These are phyloP conservation scores for Julus scandinavius DNA, from an alignment of 2,888 invertebrate genomes.

Conservation along the genomic window DNA sequence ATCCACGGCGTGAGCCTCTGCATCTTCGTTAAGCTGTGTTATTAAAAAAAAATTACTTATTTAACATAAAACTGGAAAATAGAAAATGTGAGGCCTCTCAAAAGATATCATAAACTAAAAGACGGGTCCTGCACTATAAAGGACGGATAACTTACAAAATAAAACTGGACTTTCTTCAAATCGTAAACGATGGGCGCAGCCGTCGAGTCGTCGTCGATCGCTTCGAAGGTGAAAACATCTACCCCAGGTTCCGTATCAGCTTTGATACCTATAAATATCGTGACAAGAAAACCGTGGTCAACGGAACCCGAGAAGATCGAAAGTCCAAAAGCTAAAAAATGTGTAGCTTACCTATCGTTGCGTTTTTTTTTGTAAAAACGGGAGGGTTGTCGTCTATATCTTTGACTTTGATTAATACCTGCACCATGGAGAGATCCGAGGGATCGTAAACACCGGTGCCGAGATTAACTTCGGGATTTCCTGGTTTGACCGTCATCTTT, in stretches of 20 bases:
- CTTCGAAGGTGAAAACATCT: constrained; percentile 74
- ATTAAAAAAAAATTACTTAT: background rate
- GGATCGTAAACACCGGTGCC: constrained; percentile 70
- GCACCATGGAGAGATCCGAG: constrained; percentile 71
- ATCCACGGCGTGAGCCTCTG: constrained; percentile 58
- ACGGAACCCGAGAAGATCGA: background rate
- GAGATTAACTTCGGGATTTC: background rate
- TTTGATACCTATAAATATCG: constrained; percentile 70
- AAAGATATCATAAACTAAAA: too few relatives aligned
- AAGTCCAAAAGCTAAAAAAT: background rate
- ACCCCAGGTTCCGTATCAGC: constrained; percentile 80
- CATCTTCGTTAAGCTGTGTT: constrained; percentile 56
- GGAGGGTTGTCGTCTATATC: constrained; percentile 83
- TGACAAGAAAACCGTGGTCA: constrained; percentile 42
- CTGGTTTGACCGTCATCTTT: constrained; percentile 17
- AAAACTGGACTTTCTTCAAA: constrained; percentile 72
- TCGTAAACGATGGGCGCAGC: constrained; percentile 74
- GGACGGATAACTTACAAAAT: constrained; percentile 63
- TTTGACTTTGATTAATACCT: constrained; percentile 73
- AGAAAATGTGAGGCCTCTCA: too few relatives aligned
- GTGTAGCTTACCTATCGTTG: constrained; percentile 71
- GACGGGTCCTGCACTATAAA: background rate
- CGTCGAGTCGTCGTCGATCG: constrained; percentile 76
- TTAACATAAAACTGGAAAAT: background rate
- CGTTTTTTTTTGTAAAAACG: constrained; percentile 73